Conservation (phyloP, 2,797 vertebrate genomes). For the Neostethus bicornis region DNA sequence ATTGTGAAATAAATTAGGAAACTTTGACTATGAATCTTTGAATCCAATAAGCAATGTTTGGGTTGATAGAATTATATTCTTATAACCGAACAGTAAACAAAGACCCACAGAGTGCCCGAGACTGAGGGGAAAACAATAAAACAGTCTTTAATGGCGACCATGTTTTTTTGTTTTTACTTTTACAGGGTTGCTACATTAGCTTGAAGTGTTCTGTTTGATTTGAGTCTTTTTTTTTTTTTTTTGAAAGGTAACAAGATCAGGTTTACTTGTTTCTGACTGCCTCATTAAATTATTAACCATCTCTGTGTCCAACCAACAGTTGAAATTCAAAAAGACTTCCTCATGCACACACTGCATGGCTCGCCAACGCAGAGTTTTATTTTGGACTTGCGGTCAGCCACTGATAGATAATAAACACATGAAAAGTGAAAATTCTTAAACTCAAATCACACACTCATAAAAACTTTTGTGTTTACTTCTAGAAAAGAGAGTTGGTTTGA, state of each 20-base stretch:
- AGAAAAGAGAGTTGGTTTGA: conserved; percentile 17
- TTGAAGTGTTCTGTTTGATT: not conserved
- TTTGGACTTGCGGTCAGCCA: conserved; percentile 9
- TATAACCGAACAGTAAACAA: no score
- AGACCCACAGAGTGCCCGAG: no score
- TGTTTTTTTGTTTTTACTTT: conserved; percentile 1
- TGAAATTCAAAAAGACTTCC: conserved; percentile 17
- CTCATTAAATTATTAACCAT: conserved; percentile 28
- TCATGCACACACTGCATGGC: conserved; percentile 9
- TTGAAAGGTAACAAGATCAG: conserved; percentile 4
- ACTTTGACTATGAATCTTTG: no score
- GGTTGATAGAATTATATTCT: no score
- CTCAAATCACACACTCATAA: conserved; percentile 11
- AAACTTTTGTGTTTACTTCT: conserved; percentile 35
- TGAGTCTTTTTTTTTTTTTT: conserved; percentile 7
- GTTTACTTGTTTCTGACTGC: conserved; percentile 11
- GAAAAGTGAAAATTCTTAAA: conserved; percentile 26
- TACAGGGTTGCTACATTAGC: not conserved
- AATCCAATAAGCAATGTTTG: no score
- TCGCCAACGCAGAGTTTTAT: conserved; percentile 16
- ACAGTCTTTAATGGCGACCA: no score
- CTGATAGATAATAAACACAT: conserved; percentile 23
- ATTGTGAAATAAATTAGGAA: no score
- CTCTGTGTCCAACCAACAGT: conserved; percentile 10
- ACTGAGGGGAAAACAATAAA: no score